These are phyloP conservation scores for Allophyes oxyacanthae DNA, from an alignment of 2,888 invertebrate genomes.

Conservation along the genomic window DNA sequence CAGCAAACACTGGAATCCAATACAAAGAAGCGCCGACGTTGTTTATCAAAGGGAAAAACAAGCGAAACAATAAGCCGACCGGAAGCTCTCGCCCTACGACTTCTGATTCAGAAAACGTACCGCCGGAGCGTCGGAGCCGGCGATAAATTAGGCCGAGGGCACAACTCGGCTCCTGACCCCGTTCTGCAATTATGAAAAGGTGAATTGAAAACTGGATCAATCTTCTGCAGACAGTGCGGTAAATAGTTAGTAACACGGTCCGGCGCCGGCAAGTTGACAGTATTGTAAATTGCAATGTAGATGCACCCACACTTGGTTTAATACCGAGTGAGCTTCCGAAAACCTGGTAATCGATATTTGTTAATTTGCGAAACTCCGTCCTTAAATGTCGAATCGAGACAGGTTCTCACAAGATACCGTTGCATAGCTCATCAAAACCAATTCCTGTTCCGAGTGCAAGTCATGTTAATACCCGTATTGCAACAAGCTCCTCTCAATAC, in stretches of 20 bases:
- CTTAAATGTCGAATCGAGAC: not conserved
- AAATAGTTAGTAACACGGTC: constrained; percentile 16
- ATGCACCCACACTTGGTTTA: not conserved
- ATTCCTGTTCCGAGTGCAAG: not conserved
- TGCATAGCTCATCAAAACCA: constrained; percentile 14
- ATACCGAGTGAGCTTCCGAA: not conserved
- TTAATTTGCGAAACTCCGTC: not conserved
- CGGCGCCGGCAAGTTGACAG: not conserved
- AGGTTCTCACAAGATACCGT: not conserved
- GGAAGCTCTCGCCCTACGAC: constrained; percentile 58
- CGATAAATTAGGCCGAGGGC: constrained; percentile 63
- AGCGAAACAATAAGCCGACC: constrained; percentile 68
- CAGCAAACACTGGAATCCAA: constrained; percentile 64
- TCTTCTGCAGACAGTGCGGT: constrained; percentile 44
- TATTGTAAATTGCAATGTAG: not conserved
- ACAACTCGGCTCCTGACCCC: constrained; percentile 60
- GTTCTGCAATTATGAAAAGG: constrained; percentile 64
- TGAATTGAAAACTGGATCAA: constrained; percentile 62
- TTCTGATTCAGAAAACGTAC: constrained; percentile 60
- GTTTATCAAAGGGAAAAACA: constrained; percentile 74
- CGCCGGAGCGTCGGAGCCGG: constrained; percentile 32
- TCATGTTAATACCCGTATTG: constrained; percentile 7
- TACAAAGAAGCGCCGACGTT: constrained; percentile 75
- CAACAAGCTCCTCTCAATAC: constrained; percentile 27
- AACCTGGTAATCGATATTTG: constrained; percentile 11